Percentiles rank a stretch among this genome's conserved stretches.
Evolutionary conservation across 2,797 vertebrate species (phyloP).

Genomic region (Oceanodroma leucorhoa): DNA sequence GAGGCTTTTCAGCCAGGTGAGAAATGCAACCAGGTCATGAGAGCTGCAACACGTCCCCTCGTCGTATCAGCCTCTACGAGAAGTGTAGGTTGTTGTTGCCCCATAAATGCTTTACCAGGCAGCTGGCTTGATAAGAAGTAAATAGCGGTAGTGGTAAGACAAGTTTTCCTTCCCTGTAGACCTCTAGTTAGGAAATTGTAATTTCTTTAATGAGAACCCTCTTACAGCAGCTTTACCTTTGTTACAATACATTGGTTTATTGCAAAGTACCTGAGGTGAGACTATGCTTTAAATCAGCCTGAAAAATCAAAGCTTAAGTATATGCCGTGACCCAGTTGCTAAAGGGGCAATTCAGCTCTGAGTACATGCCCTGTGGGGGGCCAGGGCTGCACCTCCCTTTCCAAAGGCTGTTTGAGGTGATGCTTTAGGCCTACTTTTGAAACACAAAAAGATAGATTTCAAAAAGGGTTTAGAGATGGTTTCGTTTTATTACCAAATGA

Average conservation of each 20-base stretch:
- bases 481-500: not conserved
- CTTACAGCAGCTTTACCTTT: not conserved
- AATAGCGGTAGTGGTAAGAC: not conserved
- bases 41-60: rapidly evolving
- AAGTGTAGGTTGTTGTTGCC: not conserved
- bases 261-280: not conserved
- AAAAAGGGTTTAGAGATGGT: not conserved
- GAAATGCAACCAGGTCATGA: not conserved
- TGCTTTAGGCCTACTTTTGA: not conserved
- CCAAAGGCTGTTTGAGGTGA: not conserved
- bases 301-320: not conserved
- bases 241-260: not conserved
- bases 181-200: not conserved
- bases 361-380: rapidly evolving
- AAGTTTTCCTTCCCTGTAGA: not conserved
- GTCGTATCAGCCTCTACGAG: not conserved
- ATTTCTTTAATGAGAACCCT: not conserved
- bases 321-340: rapidly evolving
- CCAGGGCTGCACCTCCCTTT: not conserved
- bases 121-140: not conserved
- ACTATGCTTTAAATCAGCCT: not conserved
- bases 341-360: not conserved
- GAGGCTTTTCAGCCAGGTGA: not conserved
- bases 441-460: not conserved
- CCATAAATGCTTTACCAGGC: not conserved